A percentile compares a stretch with the other conserved stretches of the same genome.
Evolutionary conservation across 1,140 invertebrate genomes (phyloP).

Genomic region (Monomorium pharaonis): DNA sequence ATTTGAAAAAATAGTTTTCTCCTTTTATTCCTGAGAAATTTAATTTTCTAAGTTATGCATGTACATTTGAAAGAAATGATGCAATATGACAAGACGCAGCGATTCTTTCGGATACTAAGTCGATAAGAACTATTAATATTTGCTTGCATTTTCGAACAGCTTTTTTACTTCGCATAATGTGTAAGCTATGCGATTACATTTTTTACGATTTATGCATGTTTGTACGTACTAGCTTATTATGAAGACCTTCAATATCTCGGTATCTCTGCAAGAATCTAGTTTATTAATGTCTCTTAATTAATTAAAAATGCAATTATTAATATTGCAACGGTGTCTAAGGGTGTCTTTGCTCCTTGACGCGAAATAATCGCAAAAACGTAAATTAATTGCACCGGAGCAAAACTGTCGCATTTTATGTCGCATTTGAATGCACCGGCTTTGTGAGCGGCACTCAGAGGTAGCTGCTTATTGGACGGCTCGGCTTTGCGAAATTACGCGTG

Average conservation of each 20-base stretch:
- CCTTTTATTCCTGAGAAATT: no score
- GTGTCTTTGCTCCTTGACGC: constrained; percentile 5
- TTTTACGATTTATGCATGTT: background rate
- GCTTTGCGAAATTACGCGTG: constrained; percentile 55
- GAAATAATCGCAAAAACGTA: constrained; percentile 42
- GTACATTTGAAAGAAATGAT: background rate
- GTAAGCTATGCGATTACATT: background rate
- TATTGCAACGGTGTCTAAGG: background rate
- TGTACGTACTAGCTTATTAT: background rate
- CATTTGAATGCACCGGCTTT: constrained; percentile 53
- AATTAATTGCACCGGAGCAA: constrained; percentile 40
- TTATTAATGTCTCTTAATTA: constrained; percentile 22
- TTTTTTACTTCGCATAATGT: background rate
- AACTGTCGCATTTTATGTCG: constrained; percentile 25
- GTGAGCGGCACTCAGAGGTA: background rate
- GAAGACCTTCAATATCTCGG: background rate
- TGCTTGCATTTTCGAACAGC: background rate
- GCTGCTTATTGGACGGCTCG: constrained; percentile 47
- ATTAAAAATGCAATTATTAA: constrained; percentile 43
- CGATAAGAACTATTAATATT: background rate
- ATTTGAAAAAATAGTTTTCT: no score
- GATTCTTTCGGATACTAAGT: background rate
- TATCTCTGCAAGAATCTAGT: background rate
- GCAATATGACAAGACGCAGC: background rate
- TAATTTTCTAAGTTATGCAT: background rate